These are phyloP conservation scores for Megaceryle maxima DNA, from an alignment of 2,113 vertebrate species.

Conservation along the genomic window DNA sequence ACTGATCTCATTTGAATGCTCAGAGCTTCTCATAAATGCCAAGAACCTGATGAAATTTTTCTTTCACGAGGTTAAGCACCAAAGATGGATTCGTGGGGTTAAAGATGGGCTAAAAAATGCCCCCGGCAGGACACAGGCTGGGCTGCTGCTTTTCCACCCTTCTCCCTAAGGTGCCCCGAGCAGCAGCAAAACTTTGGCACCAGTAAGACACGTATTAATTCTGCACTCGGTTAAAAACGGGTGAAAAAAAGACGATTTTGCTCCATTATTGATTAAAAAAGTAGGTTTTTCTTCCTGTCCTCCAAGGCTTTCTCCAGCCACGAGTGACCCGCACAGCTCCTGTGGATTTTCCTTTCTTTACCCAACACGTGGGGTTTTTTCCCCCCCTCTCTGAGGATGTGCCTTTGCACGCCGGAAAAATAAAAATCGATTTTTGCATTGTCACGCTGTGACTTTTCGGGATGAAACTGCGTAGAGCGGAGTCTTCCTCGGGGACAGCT, in stretches of 20 bases:
- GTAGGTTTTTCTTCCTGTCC: neutral
- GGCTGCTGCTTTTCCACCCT: neutral
- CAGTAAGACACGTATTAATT: accelerated
- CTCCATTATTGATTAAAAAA: neutral
- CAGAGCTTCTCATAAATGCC: neutral
- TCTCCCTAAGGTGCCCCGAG: neutral
- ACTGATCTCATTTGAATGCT: accelerated
- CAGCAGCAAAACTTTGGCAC: neutral
- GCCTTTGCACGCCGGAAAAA: neutral
- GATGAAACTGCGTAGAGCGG: neutral
- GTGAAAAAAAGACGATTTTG: neutral
- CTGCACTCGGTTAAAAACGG: neutral
- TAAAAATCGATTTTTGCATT: neutral
- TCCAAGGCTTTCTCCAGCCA: neutral
- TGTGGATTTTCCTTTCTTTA: neutral
- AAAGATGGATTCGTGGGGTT: neutral
- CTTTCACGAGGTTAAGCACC: neutral
- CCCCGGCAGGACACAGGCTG: neutral
- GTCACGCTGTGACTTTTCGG: neutral
- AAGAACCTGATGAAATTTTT: neutral
- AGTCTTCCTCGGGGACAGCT: neutral
- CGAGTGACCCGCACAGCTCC: neutral
- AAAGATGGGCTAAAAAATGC: neutral
- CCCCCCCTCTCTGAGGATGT: neutral
- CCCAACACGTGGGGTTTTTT: neutral